Conservation (phyloP, 2,888 invertebrate species). For the Andricus curvator region DNA sequence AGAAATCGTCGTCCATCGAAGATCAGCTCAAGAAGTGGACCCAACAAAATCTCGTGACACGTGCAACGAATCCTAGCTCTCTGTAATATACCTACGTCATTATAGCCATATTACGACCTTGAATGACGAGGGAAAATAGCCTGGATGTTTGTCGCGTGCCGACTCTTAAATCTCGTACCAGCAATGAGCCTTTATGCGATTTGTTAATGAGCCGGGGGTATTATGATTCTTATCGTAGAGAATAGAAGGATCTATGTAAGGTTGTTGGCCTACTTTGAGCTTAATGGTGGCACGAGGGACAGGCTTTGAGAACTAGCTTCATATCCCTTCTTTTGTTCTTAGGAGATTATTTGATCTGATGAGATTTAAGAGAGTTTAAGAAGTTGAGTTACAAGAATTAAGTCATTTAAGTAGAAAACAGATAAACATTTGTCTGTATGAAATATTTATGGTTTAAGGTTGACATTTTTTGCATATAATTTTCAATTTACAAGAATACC, state of each 20-base stretch:
- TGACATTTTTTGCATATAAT: too few species aligned
- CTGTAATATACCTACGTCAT: conserved; percentile 29
- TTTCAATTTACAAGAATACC: too few species aligned
- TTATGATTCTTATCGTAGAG: conserved; percentile 19
- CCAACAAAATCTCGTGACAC: conserved; percentile 20
- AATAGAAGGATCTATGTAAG: conserved; percentile 1
- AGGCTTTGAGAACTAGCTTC: conserved; percentile 15
- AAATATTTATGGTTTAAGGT: background rate
- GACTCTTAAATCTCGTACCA: conserved; percentile 6
- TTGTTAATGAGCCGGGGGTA: background rate
- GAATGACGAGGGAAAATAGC: conserved; percentile 21
- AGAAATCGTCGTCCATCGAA: conserved; percentile 17
- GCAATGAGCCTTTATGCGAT: conserved; percentile 16
- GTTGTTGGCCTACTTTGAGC: conserved; percentile 20
- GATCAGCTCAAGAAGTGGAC: background rate
- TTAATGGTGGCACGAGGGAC: background rate
- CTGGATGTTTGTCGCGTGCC: conserved; percentile 37
- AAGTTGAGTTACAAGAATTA: background rate
- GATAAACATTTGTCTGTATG: background rate
- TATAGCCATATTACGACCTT: conserved; percentile 33
- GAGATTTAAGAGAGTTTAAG: background rate
- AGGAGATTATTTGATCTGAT: background rate
- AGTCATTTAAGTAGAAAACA: background rate
- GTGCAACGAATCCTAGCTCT: conserved; percentile 30
- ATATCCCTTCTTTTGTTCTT: background rate